Percentiles rank a stretch among this genome's conserved stretches.
phyloP scores from a whole-genome alignment of 2,113 vertebrate species.

The Erythrocercus mccallii region DNA sequence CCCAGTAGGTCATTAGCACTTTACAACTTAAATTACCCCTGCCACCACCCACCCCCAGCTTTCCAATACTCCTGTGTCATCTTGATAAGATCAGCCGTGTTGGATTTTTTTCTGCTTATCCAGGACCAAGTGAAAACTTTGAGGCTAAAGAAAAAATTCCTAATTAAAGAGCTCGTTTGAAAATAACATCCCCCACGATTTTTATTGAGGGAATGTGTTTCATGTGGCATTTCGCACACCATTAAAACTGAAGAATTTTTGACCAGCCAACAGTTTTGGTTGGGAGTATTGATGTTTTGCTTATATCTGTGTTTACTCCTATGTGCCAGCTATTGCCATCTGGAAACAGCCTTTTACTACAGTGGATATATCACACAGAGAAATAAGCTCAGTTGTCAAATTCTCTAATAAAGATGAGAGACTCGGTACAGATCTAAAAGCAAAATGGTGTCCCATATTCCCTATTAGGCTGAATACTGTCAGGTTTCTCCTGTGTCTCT shows the following conservation, averaged over 20 bases:
- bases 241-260: background rate
- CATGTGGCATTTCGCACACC: accelerated
- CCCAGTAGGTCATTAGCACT: background rate
- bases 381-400: constrained; percentile 7
- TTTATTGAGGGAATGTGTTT: background rate
- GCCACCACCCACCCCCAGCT: background rate
- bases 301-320: background rate
- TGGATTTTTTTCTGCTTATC: background rate
- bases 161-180: background rate
- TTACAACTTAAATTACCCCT: background rate
- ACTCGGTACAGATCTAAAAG: background rate
- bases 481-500: background rate
- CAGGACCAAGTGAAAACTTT: background rate
- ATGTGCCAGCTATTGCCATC: background rate
- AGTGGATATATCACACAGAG: background rate
- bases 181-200: background rate
- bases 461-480: background rate
- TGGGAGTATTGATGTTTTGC: background rate
- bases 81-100: background rate
- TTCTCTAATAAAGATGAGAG: constrained; percentile 5
- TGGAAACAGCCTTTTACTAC: constrained; percentile 18
- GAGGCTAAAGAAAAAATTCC: background rate
- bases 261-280: background rate
- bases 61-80: background rate
- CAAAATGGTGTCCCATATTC: background rate